Conservation (phyloP, 2,113 vertebrate genomes). For the Crocuta crocuta region DNA sequence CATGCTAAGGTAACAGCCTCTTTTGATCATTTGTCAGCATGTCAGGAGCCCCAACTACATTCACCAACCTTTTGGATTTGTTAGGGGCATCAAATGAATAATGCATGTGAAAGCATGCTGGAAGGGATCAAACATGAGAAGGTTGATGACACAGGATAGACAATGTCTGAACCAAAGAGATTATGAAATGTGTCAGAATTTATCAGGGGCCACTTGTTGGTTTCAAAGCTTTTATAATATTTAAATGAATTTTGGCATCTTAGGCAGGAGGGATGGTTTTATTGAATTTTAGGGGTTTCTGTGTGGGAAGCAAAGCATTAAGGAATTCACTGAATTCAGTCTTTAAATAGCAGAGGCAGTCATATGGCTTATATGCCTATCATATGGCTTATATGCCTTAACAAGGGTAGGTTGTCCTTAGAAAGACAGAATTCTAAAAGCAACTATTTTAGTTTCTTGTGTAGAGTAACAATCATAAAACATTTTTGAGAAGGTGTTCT, state of each 20-base stretch:
- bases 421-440: not conserved
- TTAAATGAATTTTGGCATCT: constrained; percentile 30
- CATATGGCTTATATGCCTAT: not conserved
- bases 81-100: not conserved
- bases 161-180: not conserved
- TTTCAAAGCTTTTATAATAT: constrained; percentile 16
- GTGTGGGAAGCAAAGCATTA: constrained; percentile 19
- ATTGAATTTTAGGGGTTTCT: not conserved
- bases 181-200: not conserved
- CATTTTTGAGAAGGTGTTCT: not conserved
- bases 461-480: not conserved
- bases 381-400: not conserved
- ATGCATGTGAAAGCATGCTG: not conserved
- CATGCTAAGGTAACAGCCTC: not conserved
- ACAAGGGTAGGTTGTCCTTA: not conserved
- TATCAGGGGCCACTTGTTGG: not conserved
- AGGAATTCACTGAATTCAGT: not conserved
- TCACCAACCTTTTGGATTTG: not conserved
- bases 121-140: not conserved
- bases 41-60: not conserved
- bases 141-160: not conserved
- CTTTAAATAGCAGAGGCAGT: not conserved
- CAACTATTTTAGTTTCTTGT: not conserved
- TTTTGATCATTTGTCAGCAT: not conserved
- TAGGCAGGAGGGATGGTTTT: not conserved